phyloP scores from a whole-genome alignment of 2,797 vertebrate genomes.

The Austrolebias charrua region DNA sequence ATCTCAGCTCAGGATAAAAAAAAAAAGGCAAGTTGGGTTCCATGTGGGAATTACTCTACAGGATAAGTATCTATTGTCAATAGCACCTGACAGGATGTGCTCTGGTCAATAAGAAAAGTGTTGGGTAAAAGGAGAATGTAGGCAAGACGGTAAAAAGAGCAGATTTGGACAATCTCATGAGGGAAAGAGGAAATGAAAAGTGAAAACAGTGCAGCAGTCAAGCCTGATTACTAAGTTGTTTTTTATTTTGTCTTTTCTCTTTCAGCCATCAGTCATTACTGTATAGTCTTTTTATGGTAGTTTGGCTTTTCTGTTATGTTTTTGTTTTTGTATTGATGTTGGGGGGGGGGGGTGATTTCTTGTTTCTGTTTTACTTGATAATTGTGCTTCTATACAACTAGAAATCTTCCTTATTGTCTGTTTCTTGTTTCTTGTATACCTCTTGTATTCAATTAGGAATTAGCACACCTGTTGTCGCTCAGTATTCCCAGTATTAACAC shows the following conservation, averaged over 20 bases:
- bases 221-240: not conserved
- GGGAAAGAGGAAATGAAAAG: slow-evolving; percentile 13
- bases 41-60: slow-evolving; percentile 4
- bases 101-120: slow-evolving; percentile 11
- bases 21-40: slow-evolving; percentile 21
- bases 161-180: slow-evolving; percentile 21
- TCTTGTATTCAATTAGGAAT: not conserved
- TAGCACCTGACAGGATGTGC: slow-evolving; percentile 33
- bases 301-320: no score
- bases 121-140: slow-evolving; percentile 2
- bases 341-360: no score
- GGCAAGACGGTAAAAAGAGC: not conserved
- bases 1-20: slow-evolving; percentile 25
- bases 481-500: slow-evolving; percentile 13
- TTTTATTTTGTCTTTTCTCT: no score
- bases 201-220: slow-evolving; percentile 35
- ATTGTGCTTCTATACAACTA: slow-evolving; percentile 8
- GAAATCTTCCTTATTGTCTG: slow-evolving; percentile 19
- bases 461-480: not conserved
- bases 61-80: slow-evolving; percentile 18
- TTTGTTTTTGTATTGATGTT: slow-evolving; percentile 3
- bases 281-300: no score
- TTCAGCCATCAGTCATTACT: no score
- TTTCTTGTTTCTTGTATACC: no score
- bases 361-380: no score